A percentile compares a stretch with the other conserved stretches of the same genome.
Conservation (phyloP, 2,113 vertebrate species). For the Tychaedon coryphoeus region DNA sequence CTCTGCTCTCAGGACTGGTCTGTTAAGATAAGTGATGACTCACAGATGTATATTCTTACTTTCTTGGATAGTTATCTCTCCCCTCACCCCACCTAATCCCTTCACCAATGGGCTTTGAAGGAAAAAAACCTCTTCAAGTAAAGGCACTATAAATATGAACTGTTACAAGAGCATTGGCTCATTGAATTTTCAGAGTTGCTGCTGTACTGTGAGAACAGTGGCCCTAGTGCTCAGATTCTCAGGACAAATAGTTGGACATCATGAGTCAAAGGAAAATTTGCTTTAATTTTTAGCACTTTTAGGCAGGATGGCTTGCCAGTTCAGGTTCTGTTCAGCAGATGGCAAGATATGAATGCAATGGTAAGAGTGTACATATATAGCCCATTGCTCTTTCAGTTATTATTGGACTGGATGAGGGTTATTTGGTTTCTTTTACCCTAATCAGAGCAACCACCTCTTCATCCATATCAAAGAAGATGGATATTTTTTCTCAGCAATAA, state of each 20-base stretch:
- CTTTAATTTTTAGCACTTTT: background rate
- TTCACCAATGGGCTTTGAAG: background rate
- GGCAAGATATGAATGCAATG: background rate
- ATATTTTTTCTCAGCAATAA: background rate
- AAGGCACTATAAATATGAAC: slow-evolving; percentile 30
- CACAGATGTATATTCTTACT: slow-evolving; percentile 56
- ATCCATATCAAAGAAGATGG: background rate
- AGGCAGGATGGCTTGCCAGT: background rate
- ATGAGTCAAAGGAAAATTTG: background rate
- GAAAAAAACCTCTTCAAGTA: background rate
- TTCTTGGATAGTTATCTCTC: slow-evolving; percentile 61
- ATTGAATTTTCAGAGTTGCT: background rate
- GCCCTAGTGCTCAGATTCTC: background rate
- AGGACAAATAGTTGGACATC: background rate
- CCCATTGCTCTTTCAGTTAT: background rate
- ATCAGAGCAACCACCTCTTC: background rate
- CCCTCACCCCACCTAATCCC: slow-evolving; percentile 47
- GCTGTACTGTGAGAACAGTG: background rate
- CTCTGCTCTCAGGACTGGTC: slow-evolving; percentile 62
- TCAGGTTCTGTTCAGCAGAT: slow-evolving; percentile 10
- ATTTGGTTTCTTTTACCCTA: background rate
- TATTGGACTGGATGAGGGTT: background rate
- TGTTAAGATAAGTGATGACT: slow-evolving; percentile 53
- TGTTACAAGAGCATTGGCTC: background rate
- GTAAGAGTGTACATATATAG: background rate